These are phyloP conservation scores for Balaeniceps rex DNA, from an alignment of 2,113 vertebrate species.

Conservation along the genomic window DNA sequence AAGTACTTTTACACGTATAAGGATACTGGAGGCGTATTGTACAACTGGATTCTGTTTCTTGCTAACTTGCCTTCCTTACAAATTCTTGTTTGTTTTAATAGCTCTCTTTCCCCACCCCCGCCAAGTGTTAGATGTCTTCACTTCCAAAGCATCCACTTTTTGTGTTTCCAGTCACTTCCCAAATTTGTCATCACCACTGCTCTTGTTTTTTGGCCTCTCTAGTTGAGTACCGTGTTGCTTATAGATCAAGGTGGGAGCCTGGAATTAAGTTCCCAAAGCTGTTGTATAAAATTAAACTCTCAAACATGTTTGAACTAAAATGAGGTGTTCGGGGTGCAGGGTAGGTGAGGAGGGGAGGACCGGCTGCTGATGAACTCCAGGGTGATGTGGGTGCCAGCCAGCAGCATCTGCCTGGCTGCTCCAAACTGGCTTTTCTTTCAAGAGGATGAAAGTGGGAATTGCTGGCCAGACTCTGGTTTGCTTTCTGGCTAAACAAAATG, in stretches of 20 bases:
- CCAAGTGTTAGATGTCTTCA: background rate
- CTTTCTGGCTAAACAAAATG: background rate
- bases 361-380: background rate
- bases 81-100: background rate
- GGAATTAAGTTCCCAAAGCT: background rate
- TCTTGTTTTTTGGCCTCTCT: background rate
- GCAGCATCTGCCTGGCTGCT: background rate
- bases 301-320: background rate
- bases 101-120: background rate
- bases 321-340: background rate
- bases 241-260: background rate
- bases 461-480: background rate
- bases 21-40: background rate
- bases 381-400: background rate
- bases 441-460: background rate
- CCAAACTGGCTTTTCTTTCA: background rate
- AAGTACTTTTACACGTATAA: rapidly evolving
- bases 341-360: background rate
- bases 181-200: background rate
- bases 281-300: background rate
- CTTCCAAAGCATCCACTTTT: background rate
- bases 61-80: background rate
- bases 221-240: background rate
- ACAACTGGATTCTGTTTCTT: background rate
- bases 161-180: background rate